phyloP scores from a whole-genome alignment of 2,888 invertebrate species.

The Osmoderma eremita region DNA sequence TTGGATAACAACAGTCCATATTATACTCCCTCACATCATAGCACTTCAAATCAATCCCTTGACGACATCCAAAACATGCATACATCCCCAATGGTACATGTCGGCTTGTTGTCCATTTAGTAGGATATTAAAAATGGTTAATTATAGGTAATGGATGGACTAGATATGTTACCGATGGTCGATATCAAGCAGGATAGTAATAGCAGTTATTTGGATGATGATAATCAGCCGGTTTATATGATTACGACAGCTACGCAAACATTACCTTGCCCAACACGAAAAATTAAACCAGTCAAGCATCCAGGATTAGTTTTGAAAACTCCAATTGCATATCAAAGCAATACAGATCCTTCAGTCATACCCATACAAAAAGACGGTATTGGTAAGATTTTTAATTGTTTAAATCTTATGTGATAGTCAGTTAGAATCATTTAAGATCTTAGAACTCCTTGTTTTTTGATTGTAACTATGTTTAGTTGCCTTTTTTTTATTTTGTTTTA shows the following conservation, averaged over 20 bases:
- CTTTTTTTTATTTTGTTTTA: too few relatives aligned
- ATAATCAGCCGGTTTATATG: slow-evolving; percentile 62
- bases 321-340: slow-evolving; percentile 81
- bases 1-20: slow-evolving; percentile 63
- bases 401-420: neutral
- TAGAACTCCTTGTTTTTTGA: neutral
- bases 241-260: slow-evolving; percentile 69
- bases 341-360: slow-evolving; percentile 85
- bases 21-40: slow-evolving; percentile 63
- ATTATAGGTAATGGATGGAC: slow-evolving; percentile 61
- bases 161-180: slow-evolving; percentile 62
- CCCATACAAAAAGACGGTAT: slow-evolving; percentile 90
- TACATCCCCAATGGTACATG: slow-evolving; percentile 65
- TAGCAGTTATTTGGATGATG: slow-evolving; percentile 66
- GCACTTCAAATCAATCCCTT: slow-evolving; percentile 64
- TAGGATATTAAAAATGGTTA: neutral
- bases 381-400: slow-evolving; percentile 68
- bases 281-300: slow-evolving; percentile 79
- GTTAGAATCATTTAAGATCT: neutral
- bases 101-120: neutral
- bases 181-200: slow-evolving; percentile 63
- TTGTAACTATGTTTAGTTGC: neutral
- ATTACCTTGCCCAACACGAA: slow-evolving; percentile 67
- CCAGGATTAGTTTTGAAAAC: slow-evolving; percentile 80
- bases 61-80: slow-evolving; percentile 66